Conservation (phyloP, 1,140 invertebrate genomes). For the Pissodes strobi region DNA sequence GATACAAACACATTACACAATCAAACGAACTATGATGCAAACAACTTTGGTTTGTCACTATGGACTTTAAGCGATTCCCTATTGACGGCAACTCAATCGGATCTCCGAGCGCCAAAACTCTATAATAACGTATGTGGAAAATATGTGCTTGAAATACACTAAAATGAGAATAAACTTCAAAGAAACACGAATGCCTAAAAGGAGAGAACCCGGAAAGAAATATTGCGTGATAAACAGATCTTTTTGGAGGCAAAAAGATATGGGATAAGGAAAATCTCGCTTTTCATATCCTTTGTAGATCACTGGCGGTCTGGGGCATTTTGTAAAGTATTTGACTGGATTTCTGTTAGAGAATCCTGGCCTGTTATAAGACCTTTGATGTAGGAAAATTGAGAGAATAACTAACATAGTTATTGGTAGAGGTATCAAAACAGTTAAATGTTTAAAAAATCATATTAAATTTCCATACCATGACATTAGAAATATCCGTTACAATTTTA, state of each 20-base stretch:
- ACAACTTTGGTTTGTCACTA: no score
- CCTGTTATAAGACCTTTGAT: slow-evolving; percentile 18
- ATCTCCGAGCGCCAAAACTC: neutral
- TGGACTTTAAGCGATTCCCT: neutral
- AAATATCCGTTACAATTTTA: no score
- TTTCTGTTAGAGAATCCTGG: neutral
- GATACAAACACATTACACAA: no score
- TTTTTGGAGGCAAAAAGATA: slow-evolving; percentile 20
- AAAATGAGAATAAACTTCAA: slow-evolving; percentile 14
- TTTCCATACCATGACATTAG: no score
- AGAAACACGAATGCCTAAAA: slow-evolving; percentile 7
- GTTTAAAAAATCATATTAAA: no score
- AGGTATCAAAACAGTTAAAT: no score
- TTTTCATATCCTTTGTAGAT: slow-evolving; percentile 18
- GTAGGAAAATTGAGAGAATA: slow-evolving; percentile 3
- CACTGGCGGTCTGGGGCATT: neutral
- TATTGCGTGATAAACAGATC: slow-evolving; percentile 37
- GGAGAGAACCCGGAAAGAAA: slow-evolving; percentile 16
- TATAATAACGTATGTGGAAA: slow-evolving; percentile 9
- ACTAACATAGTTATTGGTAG: no score
- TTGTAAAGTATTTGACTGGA: slow-evolving; percentile 18
- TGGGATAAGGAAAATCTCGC: slow-evolving; percentile 24
- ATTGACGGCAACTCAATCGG: no score
- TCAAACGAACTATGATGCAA: no score
- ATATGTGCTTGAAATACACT: neutral